Evolutionary conservation across 2,797 vertebrate species (phyloP).

Genomic region (Phalloptychus januarius): DNA sequence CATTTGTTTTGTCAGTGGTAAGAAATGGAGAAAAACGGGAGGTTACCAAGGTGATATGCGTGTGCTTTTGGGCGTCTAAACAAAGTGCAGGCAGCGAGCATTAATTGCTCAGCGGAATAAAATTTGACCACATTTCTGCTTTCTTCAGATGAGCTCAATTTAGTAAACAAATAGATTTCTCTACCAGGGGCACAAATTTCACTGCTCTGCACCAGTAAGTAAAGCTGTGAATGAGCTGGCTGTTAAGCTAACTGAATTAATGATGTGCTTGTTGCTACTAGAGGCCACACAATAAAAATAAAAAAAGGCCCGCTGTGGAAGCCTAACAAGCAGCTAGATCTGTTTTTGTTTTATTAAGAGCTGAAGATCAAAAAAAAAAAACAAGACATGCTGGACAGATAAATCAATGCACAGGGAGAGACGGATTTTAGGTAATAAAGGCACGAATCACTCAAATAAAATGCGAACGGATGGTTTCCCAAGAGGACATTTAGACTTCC

Average conservation of each 20-base stretch:
- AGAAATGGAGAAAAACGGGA: conserved; percentile 51
- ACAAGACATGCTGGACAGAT: conserved; percentile 13
- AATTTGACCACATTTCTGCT: conserved; percentile 48
- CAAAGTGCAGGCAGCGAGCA: conserved; percentile 38
- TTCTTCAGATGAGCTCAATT: conserved; percentile 56
- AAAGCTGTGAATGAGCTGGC: conserved; percentile 58
- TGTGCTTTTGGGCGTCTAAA: conserved; percentile 28
- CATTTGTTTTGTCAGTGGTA: conserved; percentile 47
- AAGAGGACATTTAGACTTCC: conserved; percentile 42
- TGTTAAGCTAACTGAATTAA: conserved; percentile 69
- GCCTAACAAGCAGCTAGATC: conserved; percentile 41
- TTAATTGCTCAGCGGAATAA: conserved; percentile 60
- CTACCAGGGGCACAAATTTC: conserved; percentile 54
- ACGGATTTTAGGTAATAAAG: conserved; percentile 7
- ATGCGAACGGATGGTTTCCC: conserved; percentile 43
- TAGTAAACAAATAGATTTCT: conserved; percentile 64
- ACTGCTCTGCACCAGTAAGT: conserved; percentile 47
- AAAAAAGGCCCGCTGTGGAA: conserved; percentile 47
- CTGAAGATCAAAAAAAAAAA: conserved; percentile 31
- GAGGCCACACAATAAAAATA: conserved; percentile 37
- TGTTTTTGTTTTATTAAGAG: conserved; percentile 40
- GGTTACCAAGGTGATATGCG: conserved; percentile 33
- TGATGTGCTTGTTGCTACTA: conserved; percentile 62
- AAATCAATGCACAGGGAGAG: conserved; percentile 18
- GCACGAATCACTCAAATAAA: conserved; percentile 32